Base-by-base conservation (phyloP, 2,797 vertebrate genomes). In the Anabacerthia variegaticeps region DNA sequence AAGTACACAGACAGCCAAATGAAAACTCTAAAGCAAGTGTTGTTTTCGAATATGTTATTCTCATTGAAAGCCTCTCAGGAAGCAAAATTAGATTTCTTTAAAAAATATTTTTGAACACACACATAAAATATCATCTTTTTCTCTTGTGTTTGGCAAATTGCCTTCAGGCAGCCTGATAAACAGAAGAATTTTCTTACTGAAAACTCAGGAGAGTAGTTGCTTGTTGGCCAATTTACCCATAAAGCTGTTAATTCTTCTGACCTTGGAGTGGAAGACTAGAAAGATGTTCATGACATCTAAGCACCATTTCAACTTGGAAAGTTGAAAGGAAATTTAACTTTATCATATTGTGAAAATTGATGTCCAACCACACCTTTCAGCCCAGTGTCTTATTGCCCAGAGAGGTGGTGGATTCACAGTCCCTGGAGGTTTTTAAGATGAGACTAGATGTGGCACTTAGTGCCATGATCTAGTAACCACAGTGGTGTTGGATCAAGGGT, bases 1-100 rank as follows among this genome's bases (percentile, higher is more conserved):
- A 83, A 81, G 54, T 84, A 72, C n/a, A 68, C 24, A 75, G 34
- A 68, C 24, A 75, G 32, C 26, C 22, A 85, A 94, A 91, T 88
- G 48, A 81, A 92, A 91, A 69, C 21, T 72, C 78, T 89, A 61
- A 71, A 85, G 77, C 58, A 39, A 88, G 5, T 36, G 27, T 72
- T 82, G 61, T 17, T 75, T 82, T 86, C 28, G 36, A 72, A 74
- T 78, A 91, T n/a, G 55, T 66, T 89, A 58, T 73, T 94, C 54
- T 94, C 20, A 54, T 52, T 91, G 92, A 92, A 95, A 95, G 37
- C 41, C 58, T 90, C 46, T 79, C 43, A 76, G 63, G 65, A 81
- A 91, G 58, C 37, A 87, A 91, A 93, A 89, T 90, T 43, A 81
- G 34, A 92, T 96, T 93, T 81, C 34, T 88, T 95, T 62, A 63